Conservation (phyloP, 64 coral and sea anemone species). For the Dendronephthya gigantea region DNA sequence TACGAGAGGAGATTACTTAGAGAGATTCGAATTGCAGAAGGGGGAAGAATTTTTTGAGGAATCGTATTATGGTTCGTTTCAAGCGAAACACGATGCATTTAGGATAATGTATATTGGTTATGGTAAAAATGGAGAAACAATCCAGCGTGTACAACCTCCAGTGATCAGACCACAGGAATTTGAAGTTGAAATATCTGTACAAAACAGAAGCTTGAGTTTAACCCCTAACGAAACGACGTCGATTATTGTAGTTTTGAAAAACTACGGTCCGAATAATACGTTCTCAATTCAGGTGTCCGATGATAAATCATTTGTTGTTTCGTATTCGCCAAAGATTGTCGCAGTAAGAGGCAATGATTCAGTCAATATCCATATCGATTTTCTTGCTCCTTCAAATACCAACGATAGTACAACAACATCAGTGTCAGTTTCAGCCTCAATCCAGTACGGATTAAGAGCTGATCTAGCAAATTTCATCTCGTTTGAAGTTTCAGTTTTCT, state of each 20-base stretch:
- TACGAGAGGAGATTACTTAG: background rate
- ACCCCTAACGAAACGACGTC: background rate
- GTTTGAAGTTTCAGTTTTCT: slow-evolving; percentile 5
- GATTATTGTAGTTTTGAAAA: background rate
- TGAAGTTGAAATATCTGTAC: background rate
- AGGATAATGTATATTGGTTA: background rate
- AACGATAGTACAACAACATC: slow-evolving; percentile 7
- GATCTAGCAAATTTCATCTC: background rate
- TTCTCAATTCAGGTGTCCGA: background rate
- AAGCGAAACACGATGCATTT: background rate
- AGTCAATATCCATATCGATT: background rate
- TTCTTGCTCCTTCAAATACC: background rate
- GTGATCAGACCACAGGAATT: background rate
- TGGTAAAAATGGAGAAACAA: background rate
- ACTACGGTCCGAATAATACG: background rate
- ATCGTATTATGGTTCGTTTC: background rate
- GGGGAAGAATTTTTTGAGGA: background rate
- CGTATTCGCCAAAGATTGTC: background rate
- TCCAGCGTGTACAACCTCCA: background rate
- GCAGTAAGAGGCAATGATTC: background rate
- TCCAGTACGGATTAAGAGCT: background rate
- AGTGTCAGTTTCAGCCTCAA: background rate
- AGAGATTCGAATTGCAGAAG: background rate
- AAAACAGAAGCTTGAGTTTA: background rate
- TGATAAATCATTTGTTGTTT: background rate